These are phyloP conservation scores for Lathamus discolor DNA, from an alignment of 2,113 vertebrate species.

Conservation along the genomic window DNA sequence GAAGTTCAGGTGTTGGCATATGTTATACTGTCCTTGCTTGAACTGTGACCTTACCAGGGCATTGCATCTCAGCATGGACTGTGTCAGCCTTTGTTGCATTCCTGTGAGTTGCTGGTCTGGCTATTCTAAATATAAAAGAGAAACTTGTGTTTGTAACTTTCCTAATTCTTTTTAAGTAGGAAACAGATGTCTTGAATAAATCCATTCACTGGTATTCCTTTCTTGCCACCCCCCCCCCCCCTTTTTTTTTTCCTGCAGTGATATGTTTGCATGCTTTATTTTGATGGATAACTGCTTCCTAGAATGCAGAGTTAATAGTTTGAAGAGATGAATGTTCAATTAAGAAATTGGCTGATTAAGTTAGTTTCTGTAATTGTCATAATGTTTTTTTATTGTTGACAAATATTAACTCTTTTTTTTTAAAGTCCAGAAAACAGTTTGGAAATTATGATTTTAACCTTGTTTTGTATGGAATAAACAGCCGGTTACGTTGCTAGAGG, in stretches of 20 bases:
- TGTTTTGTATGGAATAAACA: not conserved
- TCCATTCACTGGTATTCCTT: fast-evolving
- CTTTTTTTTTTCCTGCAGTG: not conserved
- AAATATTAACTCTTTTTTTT: not conserved
- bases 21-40: not conserved
- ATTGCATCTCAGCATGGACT: not conserved
- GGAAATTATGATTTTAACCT: not conserved
- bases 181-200: not conserved
- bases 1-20: not conserved
- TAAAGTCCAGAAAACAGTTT: not conserved
- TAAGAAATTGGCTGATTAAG: not conserved
- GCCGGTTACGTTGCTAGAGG: not conserved
- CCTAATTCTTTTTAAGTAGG: not conserved
- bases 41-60: conserved; percentile 35
- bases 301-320: not conserved
- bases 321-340: not conserved
- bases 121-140: not conserved
- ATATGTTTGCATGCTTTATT: not conserved
- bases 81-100: not conserved
- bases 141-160: not conserved
- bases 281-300: not conserved
- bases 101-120: not conserved
- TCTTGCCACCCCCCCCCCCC: not conserved
- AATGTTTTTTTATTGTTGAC: not conserved
- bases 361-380: not conserved